phyloP scores from a whole-genome alignment of 2,888 invertebrate genomes.

The Xiphydria camelus region DNA sequence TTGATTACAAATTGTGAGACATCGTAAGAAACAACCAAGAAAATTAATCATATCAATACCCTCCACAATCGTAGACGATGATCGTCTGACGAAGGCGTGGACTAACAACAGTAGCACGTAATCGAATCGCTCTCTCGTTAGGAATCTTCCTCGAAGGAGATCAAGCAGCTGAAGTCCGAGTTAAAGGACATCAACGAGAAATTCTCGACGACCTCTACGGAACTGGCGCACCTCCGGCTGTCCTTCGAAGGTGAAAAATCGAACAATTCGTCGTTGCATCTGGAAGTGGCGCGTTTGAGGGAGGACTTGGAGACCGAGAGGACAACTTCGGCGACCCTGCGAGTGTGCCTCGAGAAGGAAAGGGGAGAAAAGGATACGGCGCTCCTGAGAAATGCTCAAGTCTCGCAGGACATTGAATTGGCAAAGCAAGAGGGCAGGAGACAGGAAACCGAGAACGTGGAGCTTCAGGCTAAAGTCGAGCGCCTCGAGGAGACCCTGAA shows the following conservation, averaged over 20 bases:
- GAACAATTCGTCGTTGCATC: conserved; percentile 43
- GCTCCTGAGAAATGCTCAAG: conserved; percentile 76
- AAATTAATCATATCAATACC: too few relatives aligned
- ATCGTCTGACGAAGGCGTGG: too few relatives aligned
- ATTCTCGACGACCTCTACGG: conserved; percentile 33
- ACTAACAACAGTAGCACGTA: too few relatives aligned
- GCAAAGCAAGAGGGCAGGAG: conserved; percentile 73
- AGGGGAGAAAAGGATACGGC: conserved; percentile 76
- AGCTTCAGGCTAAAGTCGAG: conserved; percentile 63
- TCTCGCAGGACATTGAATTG: conserved; percentile 79
- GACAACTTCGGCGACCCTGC: conserved; percentile 34
- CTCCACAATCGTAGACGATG: too few relatives aligned
- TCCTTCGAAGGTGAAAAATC: conserved; percentile 44
- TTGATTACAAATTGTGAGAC: too few relatives aligned
- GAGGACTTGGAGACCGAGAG: conserved; percentile 47
- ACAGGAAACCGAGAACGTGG: conserved; percentile 68
- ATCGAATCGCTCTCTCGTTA: too few relatives aligned
- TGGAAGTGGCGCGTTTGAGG: conserved; percentile 44
- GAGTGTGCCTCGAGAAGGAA: conserved; percentile 59
- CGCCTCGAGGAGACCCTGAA: conserved; percentile 62
- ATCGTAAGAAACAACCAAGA: too few relatives aligned
- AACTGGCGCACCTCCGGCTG: conserved; percentile 37
- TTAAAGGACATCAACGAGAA: conserved; percentile 37
- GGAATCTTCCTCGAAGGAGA: conserved; percentile 46
- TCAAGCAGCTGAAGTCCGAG: conserved; percentile 39